Evolutionary conservation across 2,888 invertebrate species (phyloP), one percentile per base, ranked within the genome.

Genomic region (Tipula unca): DNA sequence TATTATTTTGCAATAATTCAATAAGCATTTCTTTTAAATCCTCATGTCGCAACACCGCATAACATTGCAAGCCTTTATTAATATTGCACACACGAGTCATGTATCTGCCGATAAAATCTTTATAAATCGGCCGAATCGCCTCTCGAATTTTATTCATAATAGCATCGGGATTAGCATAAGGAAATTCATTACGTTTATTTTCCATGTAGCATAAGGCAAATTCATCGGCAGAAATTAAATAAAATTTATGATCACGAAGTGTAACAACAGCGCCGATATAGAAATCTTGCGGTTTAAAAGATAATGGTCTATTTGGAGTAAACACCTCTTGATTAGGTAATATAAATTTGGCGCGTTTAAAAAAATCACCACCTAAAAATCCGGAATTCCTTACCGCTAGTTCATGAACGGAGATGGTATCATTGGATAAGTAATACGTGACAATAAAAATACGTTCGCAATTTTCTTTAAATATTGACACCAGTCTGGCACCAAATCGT

Each of bases 161-260:
- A 14, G 93, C 87, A 39, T 93, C 92, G 25, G 95, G 92, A 88
- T 96, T 94, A 0, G 96, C 93, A 91, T 94, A 94, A 0, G 94
- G 94, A 89, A 95, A 97, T 95, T 85, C 29, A 10, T 85, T 48
- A 5, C 48, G 36, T 54, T 84, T 86, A 32, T 94, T 89, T 90
- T 98, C 98, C 97, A 98, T 95, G 89, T 96, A 98, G 82, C 95
- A 93, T 85, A 97, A 90, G 0, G 97, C 96, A 89, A 96, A 98
- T 88, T 96, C 95, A 89, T 98, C 98, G 1, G 97, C 97, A 1
- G 94, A 94, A 0, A 94, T 92, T 36, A 98, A 92, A 85, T 95
- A 91, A 90, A 98, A 98, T 84, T 94, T 90, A 88, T 96, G 97
- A 87, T 94, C 94, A 89, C 95, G 95, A 20, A 98, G 92, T 69